phyloP scores from a whole-genome alignment of 2,888 invertebrate genomes.

The Tipula helvola region DNA sequence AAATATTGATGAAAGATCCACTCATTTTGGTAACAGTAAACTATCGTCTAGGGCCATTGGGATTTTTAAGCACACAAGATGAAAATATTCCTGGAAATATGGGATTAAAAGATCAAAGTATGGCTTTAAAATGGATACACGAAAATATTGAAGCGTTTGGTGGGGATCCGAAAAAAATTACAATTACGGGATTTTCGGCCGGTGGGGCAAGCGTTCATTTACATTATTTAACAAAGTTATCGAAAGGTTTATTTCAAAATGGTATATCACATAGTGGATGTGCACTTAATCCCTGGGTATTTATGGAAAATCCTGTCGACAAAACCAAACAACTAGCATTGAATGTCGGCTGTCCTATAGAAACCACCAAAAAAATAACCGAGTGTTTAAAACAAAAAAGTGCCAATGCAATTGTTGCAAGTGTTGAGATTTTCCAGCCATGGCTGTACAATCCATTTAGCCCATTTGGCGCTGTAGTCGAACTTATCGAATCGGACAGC shows the following conservation, averaged over 20 bases:
- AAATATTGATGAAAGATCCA: slow-evolving; percentile 48
- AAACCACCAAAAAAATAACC: slow-evolving; percentile 41
- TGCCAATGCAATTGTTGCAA: slow-evolving; percentile 45
- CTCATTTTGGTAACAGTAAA: slow-evolving; percentile 55
- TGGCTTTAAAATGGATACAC: slow-evolving; percentile 57
- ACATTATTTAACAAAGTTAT: slow-evolving; percentile 51
- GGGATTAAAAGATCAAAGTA: slow-evolving; percentile 60
- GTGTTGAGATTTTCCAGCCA: slow-evolving; percentile 28
- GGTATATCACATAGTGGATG: slow-evolving; percentile 61
- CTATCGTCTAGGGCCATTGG: slow-evolving; percentile 59
- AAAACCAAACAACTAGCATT: slow-evolving; percentile 48
- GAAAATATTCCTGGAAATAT: slow-evolving; percentile 54
- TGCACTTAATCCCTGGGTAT: slow-evolving; percentile 48
- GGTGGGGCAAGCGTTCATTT: slow-evolving; percentile 65
- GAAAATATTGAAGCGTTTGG: slow-evolving; percentile 56
- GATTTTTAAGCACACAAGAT: slow-evolving; percentile 65
- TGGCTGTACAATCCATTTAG: slow-evolving; percentile 55
- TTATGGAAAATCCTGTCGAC: slow-evolving; percentile 42
- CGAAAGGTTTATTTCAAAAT: slow-evolving; percentile 45
- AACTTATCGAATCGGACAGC: slow-evolving; percentile 37
- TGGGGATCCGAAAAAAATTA: slow-evolving; percentile 56
- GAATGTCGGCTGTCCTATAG: slow-evolving; percentile 48
- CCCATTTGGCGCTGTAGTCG: slow-evolving; percentile 60
- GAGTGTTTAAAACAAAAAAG: slow-evolving; percentile 51
- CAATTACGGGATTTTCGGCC: slow-evolving; percentile 56